Conservation (phyloP, 2,113 vertebrate species). For the Pseudolaguvia tuberculata region DNA sequence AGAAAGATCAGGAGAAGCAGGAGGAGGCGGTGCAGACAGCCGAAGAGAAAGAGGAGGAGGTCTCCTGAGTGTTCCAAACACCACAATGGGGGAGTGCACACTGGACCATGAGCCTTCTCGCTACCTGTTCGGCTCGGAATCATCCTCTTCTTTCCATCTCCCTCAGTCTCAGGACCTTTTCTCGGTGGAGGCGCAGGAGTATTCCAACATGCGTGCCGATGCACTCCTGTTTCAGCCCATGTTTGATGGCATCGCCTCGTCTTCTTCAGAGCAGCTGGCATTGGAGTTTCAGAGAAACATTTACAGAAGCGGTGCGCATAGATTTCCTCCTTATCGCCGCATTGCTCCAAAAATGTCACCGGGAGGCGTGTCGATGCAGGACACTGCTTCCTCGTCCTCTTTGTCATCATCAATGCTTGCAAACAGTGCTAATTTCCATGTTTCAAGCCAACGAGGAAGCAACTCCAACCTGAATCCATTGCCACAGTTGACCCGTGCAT, state of each 20-base stretch:
- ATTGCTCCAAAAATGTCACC: constrained; percentile 84
- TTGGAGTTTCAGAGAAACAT: constrained; percentile 87
- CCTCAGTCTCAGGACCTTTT: constrained; percentile 53
- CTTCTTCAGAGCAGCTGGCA: constrained; percentile 72
- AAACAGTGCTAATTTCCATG: constrained; percentile 68
- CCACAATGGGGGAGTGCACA: constrained; percentile 82
- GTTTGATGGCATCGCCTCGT: constrained; percentile 75
- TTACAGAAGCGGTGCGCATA: constrained; percentile 62
- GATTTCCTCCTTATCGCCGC: constrained; percentile 82
- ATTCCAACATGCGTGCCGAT: constrained; percentile 72
- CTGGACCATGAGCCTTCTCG: constrained; percentile 72
- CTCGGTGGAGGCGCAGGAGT: constrained; percentile 63
- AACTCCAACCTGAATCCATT: constrained; percentile 62
- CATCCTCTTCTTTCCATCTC: constrained; percentile 69
- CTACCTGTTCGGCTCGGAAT: constrained; percentile 76
- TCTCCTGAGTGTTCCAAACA: constrained; percentile 83
- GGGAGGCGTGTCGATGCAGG: constrained; percentile 55
- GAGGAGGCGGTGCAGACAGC: neutral
- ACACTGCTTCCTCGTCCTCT: constrained; percentile 70
- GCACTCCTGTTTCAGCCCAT: constrained; percentile 81
- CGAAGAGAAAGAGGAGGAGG: constrained; percentile 52
- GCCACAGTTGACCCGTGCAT: constrained; percentile 89
- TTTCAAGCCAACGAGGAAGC: constrained; percentile 66
- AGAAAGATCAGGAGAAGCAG: constrained; percentile 48
- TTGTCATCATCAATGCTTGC: constrained; percentile 71